These are phyloP conservation scores for Muscina levida DNA, from an alignment of 2,888 invertebrate genomes.

Conservation along the genomic window DNA sequence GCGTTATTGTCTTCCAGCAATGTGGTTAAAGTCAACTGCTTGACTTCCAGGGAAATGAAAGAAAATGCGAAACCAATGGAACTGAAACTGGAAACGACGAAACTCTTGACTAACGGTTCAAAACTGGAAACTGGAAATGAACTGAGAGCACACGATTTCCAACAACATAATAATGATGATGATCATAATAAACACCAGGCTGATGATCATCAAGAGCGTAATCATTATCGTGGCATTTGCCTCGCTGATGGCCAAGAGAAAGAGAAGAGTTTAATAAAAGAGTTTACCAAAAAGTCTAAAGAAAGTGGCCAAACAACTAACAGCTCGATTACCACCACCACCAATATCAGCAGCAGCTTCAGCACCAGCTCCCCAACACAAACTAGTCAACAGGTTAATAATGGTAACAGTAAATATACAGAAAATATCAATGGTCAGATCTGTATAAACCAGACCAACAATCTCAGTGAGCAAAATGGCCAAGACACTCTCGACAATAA, in stretches of 20 bases:
- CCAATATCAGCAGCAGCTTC: slow-evolving; percentile 45
- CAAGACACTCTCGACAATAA: slow-evolving; percentile 63
- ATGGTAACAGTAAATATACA: slow-evolving; percentile 62
- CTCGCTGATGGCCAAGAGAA: slow-evolving; percentile 21
- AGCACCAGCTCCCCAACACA: slow-evolving; percentile 44
- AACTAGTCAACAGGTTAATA: slow-evolving; percentile 53
- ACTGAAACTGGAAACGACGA: slow-evolving; percentile 41
- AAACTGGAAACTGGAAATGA: not conserved
- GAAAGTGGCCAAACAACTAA: slow-evolving; percentile 66
- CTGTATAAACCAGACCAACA: slow-evolving; percentile 38
- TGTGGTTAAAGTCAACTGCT: slow-evolving; percentile 35
- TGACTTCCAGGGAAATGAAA: slow-evolving; percentile 52
- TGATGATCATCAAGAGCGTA: slow-evolving; percentile 33
- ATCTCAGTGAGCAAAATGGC: slow-evolving; percentile 23
- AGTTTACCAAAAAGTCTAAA: slow-evolving; percentile 70
- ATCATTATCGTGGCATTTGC: too few relatives aligned
- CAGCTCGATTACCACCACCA: slow-evolving; percentile 25
- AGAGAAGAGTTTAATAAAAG: slow-evolving; percentile 31
- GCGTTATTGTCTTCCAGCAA: slow-evolving; percentile 45
- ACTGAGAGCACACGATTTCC: slow-evolving; percentile 32
- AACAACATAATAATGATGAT: slow-evolving; percentile 65
- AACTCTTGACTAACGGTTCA: slow-evolving; percentile 3
- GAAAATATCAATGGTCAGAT: slow-evolving; percentile 56
- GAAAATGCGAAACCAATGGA: slow-evolving; percentile 28
- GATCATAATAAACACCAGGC: too few relatives aligned